Evolutionary conservation across 2,888 invertebrate species (phyloP).

Genomic region (Rutpela maculata): DNA sequence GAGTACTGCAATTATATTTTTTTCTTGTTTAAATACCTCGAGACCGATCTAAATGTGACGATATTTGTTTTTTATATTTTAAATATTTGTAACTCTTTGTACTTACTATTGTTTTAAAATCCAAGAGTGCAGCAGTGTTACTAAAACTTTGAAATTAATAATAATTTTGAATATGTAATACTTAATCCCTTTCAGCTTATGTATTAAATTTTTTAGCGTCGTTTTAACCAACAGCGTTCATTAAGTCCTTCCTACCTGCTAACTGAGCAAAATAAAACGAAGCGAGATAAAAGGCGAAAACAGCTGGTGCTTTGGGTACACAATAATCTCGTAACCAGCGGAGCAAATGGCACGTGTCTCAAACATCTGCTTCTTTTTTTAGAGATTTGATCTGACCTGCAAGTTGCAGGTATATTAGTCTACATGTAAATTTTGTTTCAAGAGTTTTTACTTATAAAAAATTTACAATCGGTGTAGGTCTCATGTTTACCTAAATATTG

Average conservation of each 20-base stretch:
- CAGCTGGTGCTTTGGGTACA: conserved; percentile 3
- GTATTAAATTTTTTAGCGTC: neutral
- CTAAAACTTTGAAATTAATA: no score
- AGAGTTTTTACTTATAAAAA: neutral
- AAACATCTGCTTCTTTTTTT: conserved; percentile 1
- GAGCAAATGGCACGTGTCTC: conserved; percentile 7
- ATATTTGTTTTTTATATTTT: no score
- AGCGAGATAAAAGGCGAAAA: neutral
- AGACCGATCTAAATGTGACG: no score
- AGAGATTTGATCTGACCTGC: neutral
- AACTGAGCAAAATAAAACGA: neutral
- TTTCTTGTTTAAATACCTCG: no score
- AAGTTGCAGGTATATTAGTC: conserved; percentile 6
- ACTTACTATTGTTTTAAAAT: no score
- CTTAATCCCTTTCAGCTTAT: no score
- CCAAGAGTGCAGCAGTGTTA: no score
- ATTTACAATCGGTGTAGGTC: neutral
- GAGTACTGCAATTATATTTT: no score
- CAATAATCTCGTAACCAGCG: neutral
- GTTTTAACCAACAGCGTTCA: neutral
- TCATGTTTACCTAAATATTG: no score
- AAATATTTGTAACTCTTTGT: no score
- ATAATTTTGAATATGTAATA: no score
- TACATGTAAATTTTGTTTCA: neutral
- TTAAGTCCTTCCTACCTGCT: neutral